phyloP scores from a whole-genome alignment of 2,888 invertebrate genomes.

The Atethmia centrago region DNA sequence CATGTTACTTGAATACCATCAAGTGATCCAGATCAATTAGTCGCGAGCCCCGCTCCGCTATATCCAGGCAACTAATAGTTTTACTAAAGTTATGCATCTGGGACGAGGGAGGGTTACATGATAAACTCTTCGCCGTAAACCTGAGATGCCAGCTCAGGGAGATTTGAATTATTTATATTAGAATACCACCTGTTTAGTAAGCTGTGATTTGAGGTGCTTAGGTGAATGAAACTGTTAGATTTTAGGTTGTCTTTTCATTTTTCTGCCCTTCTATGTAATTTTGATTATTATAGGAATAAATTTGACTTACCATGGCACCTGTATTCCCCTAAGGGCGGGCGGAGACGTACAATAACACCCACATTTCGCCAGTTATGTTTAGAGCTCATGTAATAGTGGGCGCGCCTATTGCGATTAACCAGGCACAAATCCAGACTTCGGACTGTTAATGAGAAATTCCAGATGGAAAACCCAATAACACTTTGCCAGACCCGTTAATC shows the following conservation, averaged over 20 bases:
- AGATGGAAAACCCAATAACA: too few relatives aligned
- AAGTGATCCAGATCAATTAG: constrained; percentile 34
- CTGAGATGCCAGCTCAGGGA: constrained; percentile 8
- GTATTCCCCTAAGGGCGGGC: not conserved
- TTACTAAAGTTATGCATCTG: constrained; percentile 53
- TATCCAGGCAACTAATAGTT: constrained; percentile 50
- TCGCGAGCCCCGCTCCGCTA: constrained; percentile 14
- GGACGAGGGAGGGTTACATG: constrained; percentile 26
- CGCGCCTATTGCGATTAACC: too few relatives aligned
- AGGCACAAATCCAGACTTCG: too few relatives aligned
- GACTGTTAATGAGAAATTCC: too few relatives aligned
- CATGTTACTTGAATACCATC: constrained; percentile 33
- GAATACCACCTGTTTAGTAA: constrained; percentile 35
- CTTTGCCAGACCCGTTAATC: too few relatives aligned
- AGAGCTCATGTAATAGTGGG: too few relatives aligned
- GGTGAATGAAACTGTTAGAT: not conserved
- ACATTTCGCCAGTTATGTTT: not conserved
- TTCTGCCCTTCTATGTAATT: not conserved
- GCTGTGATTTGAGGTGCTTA: constrained; percentile 8
- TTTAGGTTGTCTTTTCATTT: not conserved
- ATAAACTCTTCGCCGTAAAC: constrained; percentile 30
- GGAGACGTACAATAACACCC: not conserved
- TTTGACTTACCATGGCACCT: not conserved
- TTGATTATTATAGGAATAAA: not conserved
- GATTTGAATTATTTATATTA: constrained; percentile 41